A percentile compares a stretch with the other conserved stretches of the same genome.
phyloP scores from a whole-genome alignment of 2,797 vertebrate genomes.

The Siniperca scherzeri region DNA sequence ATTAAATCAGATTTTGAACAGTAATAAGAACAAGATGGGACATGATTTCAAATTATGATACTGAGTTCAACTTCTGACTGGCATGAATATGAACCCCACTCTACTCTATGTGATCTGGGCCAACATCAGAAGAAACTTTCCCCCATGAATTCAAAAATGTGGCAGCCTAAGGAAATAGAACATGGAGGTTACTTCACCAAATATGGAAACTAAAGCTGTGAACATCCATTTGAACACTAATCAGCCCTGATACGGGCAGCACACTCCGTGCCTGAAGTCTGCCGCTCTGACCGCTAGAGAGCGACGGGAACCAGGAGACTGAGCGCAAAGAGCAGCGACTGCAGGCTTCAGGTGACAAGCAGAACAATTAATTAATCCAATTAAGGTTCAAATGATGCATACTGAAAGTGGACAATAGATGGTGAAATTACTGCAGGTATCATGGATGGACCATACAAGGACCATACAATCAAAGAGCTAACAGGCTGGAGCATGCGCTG shows the following conservation, averaged over 20 bases:
- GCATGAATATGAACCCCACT: neutral
- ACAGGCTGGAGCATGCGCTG: neutral
- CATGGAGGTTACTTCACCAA: neutral
- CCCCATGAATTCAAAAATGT: neutral
- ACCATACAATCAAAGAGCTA: neutral
- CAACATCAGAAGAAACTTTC: conserved; percentile 4
- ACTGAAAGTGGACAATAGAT: neutral
- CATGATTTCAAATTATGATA: neutral
- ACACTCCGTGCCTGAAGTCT: conserved; percentile 41
- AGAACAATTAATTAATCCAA: neutral
- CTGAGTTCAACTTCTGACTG: conserved; percentile 1
- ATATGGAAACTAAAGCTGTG: conserved; percentile 28
- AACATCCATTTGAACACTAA: neutral
- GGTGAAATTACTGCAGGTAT: neutral
- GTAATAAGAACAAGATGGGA: conserved; percentile 7
- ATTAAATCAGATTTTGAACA: conserved; percentile 5
- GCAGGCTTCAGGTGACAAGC: conserved; percentile 37
- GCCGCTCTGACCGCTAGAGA: conserved; percentile 81
- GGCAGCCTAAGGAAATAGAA: neutral
- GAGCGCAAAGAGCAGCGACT: conserved; percentile 12
- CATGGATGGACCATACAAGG: neutral
- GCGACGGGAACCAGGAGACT: conserved; percentile 75
- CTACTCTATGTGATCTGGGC: neutral
- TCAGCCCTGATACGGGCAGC: neutral
- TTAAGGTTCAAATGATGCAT: neutral